Conservation (phyloP, 1,140 invertebrate species). For the Anastrepha obliqua region DNA sequence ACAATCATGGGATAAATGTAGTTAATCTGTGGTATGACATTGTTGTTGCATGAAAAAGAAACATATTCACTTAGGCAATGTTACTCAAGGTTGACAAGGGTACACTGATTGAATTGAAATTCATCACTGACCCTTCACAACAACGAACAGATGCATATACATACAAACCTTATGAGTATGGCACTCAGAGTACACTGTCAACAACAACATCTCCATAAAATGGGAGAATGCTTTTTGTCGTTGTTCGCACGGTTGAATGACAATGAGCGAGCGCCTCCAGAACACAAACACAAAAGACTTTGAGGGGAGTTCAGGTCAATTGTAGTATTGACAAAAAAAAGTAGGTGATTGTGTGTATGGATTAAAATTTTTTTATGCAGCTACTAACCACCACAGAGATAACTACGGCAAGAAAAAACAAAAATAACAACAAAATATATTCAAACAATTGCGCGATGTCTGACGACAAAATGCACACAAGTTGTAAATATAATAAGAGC, state of each 20-base stretch:
- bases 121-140: constrained; percentile 39
- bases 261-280: neutral
- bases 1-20: neutral
- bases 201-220: neutral
- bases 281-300: neutral
- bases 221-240: neutral
- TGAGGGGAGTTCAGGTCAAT: neutral
- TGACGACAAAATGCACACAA: neutral
- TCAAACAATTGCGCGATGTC: neutral
- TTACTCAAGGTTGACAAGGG: constrained; percentile 16
- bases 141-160: neutral
- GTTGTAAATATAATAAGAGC: too few species aligned
- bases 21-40: neutral
- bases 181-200: neutral
- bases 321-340: neutral
- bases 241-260: constrained; percentile 15
- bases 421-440: neutral
- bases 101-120: neutral
- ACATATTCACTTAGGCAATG: neutral
- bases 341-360: neutral
- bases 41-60: constrained; percentile 1
- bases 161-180: neutral
- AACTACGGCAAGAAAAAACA: neutral
- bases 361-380: neutral
- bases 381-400: neutral